These are phyloP conservation scores for Sapayoa aenigma DNA, from an alignment of 2,113 vertebrate genomes.

Conservation along the genomic window DNA sequence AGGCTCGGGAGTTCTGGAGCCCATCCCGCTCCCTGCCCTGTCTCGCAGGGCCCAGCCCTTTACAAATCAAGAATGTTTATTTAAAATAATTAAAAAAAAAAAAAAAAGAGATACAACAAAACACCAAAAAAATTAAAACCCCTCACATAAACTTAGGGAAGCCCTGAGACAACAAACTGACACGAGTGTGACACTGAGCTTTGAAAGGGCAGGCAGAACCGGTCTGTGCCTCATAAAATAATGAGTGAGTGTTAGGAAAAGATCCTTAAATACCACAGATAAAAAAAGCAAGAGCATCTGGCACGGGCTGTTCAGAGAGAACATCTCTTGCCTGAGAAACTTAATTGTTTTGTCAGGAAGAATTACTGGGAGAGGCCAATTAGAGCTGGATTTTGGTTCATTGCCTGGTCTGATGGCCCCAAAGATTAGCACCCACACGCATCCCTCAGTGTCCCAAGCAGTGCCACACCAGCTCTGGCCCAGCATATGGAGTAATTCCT, in stretches of 20 bases:
- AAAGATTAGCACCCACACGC: constrained; percentile 27
- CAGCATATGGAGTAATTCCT: rapidly evolving
- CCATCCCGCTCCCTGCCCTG: background rate
- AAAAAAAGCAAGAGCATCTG: constrained; percentile 54
- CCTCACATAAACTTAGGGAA: constrained; percentile 18
- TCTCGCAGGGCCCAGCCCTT: background rate
- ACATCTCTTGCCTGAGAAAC: constrained; percentile 57
- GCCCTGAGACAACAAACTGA: constrained; percentile 28
- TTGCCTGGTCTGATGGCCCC: constrained; percentile 13
- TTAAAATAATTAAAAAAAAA: background rate
- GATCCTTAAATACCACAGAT: constrained; percentile 43
- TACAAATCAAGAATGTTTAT: constrained; percentile 21
- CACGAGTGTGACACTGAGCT: background rate
- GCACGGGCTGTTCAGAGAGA: background rate
- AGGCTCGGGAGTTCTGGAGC: constrained; percentile 13
- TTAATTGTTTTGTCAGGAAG: constrained; percentile 53
- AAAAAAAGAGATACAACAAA: background rate
- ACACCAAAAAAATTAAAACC: too few species aligned
- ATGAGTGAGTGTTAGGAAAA: constrained; percentile 31
- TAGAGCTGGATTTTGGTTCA: constrained; percentile 14
- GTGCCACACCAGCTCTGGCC: background rate
- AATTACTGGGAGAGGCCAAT: constrained; percentile 49
- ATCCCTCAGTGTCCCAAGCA: background rate
- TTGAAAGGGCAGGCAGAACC: constrained; percentile 17
- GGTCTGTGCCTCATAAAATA: constrained; percentile 36